Conservation (phyloP, 2,113 vertebrate species). For the Geococcyx californianus region DNA sequence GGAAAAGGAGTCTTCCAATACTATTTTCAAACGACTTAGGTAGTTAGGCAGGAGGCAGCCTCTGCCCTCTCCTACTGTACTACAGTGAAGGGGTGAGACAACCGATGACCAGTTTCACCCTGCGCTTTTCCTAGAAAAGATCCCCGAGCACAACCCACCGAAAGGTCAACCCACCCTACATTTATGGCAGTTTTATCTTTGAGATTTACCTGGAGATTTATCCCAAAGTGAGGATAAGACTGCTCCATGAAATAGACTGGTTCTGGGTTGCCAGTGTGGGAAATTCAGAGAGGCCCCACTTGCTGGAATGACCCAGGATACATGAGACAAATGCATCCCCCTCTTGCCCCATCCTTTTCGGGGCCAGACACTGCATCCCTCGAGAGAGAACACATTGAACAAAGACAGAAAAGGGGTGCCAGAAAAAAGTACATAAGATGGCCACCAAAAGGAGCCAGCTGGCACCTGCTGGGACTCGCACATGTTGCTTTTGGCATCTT, state of each 20-base stretch:
- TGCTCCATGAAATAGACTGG: fast-evolving
- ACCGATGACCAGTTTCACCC: background rate
- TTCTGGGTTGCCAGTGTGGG: fast-evolving
- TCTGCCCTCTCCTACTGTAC: background rate
- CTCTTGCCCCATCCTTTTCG: fast-evolving
- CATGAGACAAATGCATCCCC: fast-evolving
- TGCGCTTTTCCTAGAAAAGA: fast-evolving
- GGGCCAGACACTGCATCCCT: background rate
- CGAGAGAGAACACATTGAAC: background rate
- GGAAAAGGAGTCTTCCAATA: background rate
- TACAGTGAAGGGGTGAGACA: background rate
- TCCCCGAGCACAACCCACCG: fast-evolving
- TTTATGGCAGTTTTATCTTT: background rate
- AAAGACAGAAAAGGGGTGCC: background rate
- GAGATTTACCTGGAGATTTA: background rate
- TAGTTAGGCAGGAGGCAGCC: background rate
- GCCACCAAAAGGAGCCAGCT: background rate
- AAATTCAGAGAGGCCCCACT: background rate
- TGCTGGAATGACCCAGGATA: fast-evolving
- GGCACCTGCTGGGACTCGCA: background rate
- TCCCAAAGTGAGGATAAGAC: background rate
- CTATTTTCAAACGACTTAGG: background rate
- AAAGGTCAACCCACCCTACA: background rate
- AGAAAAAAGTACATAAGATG: no score
- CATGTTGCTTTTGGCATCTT: background rate